A percentile compares a stretch with the other conserved stretches of the same genome.
Conservation (phyloP, 2,888 invertebrate genomes). For the Strigamia maritima region DNA sequence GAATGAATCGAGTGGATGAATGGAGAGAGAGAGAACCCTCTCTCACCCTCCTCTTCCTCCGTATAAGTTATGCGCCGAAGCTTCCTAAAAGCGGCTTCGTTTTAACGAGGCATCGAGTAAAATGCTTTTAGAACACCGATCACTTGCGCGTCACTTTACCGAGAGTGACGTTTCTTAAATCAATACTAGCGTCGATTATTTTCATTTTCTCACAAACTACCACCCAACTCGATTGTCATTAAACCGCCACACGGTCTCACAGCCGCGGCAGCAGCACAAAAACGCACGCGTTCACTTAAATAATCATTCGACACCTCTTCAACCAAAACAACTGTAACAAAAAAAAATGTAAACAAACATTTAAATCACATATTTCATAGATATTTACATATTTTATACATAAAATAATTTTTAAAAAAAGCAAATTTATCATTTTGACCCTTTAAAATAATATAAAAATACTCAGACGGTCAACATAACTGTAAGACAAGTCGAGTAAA, state of each 20-base stretch:
- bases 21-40: not conserved
- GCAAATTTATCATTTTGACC: too few relatives aligned
- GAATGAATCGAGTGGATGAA: not conserved
- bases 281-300: not conserved
- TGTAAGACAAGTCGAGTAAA: not conserved
- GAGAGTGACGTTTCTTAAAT: not conserved
- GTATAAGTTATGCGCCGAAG: not conserved
- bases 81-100: not conserved
- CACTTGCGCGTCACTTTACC: not conserved
- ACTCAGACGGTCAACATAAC: not conserved
- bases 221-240: not conserved
- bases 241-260: not conserved
- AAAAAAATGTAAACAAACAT: not conserved
- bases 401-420: too few relatives aligned
- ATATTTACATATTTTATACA: too few relatives aligned
- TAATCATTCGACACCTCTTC: not conserved
- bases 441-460: not conserved
- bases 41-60: not conserved
- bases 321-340: not conserved
- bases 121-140: not conserved
- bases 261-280: not conserved
- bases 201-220: not conserved
- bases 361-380: too few relatives aligned
- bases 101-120: not conserved
- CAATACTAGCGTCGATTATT: not conserved